Conservation (phyloP, 2,113 vertebrate genomes). For the Centropus bengalensis region DNA sequence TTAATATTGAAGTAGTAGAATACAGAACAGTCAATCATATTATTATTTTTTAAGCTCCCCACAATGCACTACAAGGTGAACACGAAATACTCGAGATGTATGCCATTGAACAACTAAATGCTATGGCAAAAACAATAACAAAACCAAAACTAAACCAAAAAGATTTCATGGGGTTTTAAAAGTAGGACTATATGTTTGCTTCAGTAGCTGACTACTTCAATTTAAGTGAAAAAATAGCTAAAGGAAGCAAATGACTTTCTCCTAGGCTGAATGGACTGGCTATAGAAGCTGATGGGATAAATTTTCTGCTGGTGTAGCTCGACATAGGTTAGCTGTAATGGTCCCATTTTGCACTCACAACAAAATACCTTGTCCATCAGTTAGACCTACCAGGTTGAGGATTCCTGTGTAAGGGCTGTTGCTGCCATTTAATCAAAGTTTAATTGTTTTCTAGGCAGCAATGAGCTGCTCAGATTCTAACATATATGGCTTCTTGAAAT, state of each 20-base stretch:
- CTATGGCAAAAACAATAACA: not conserved
- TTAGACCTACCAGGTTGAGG: not conserved
- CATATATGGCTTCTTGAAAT: not conserved
- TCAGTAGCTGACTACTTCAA: not conserved
- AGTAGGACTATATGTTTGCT: not conserved
- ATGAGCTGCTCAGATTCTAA: not conserved
- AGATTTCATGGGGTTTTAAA: not conserved
- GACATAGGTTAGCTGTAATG: not conserved
- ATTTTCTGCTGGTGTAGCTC: not conserved
- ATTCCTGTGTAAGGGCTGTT: not conserved
- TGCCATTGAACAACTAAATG: not conserved
- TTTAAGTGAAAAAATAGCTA: not conserved
- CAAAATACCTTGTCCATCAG: not conserved
- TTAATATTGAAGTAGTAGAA: not conserved
- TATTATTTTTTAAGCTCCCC: not conserved
- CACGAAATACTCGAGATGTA: not conserved
- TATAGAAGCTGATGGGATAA: accelerated
- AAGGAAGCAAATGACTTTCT: not conserved
- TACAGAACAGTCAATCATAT: not conserved
- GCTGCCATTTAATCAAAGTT: not conserved
- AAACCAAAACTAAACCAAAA: not conserved
- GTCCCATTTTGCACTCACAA: not conserved
- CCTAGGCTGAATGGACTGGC: not conserved
- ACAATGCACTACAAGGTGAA: not conserved
- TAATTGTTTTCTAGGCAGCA: not conserved